A percentile compares a stretch with the other conserved stretches of the same genome.
These are phyloP conservation scores for Caenorhabditis briggsae DNA, from an alignment of 1,140 invertebrate species.

Conservation along the genomic window DNA sequence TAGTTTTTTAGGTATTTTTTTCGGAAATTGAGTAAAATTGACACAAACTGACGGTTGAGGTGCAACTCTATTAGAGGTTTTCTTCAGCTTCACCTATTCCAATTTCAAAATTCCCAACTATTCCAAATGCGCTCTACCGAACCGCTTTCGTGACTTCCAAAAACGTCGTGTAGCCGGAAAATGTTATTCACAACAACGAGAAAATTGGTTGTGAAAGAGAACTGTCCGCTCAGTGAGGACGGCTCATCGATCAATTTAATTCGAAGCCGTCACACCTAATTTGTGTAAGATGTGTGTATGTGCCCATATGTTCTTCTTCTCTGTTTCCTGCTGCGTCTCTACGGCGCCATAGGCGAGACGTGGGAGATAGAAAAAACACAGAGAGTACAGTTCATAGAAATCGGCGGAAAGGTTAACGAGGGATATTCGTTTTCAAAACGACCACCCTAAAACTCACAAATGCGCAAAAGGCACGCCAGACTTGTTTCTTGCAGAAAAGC, in stretches of 20 bases:
- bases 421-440: neutral
- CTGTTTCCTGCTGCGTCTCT: neutral
- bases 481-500: neutral
- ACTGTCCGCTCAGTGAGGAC: slow-evolving; percentile 26
- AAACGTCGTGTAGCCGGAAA: too few relatives aligned
- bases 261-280: slow-evolving; percentile 49
- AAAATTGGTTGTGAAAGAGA: neutral
- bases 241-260: slow-evolving; percentile 54
- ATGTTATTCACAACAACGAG: too few relatives aligned
- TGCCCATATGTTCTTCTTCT: slow-evolving; percentile 2
- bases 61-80: too few relatives aligned
- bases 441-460: neutral
- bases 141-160: neutral
- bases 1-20: too few relatives aligned
- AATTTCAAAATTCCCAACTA: neutral
- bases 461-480: neutral
- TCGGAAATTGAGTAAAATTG: too few relatives aligned
- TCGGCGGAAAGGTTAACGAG: neutral
- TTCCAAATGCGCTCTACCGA: neutral
- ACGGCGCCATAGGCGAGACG: neutral
- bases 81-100: too few relatives aligned
- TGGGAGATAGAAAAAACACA: neutral
- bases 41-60: too few relatives aligned
- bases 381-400: neutral
- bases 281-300: slow-evolving; percentile 15